Evolutionary conservation across 2,113 vertebrate genomes (phyloP).

Genomic region (Papio anubis): DNA sequence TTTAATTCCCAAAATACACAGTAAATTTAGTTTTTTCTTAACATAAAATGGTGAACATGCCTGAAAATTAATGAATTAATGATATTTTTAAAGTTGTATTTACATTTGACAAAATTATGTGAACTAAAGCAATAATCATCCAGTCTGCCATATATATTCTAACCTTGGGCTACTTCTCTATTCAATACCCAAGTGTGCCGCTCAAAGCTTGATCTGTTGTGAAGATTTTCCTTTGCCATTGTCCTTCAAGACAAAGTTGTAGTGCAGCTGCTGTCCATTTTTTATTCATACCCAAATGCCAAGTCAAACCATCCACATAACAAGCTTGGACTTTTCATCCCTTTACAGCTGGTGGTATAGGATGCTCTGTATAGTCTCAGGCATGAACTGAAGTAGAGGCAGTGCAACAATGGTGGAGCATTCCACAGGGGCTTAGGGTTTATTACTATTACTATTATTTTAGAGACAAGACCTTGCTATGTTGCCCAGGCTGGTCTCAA

Average conservation of each 20-base stretch:
- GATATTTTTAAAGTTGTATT: background rate
- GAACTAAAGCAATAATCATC: background rate
- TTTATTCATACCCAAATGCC: no score
- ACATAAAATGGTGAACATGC: background rate
- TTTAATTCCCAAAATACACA: background rate
- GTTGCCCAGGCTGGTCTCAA: no score
- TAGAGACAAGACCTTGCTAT: no score
- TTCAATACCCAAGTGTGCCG: background rate
- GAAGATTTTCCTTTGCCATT: background rate
- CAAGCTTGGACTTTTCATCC: rapidly evolving
- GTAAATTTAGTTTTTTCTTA: background rate
- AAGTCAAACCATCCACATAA: no score
- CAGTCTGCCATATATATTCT: background rate
- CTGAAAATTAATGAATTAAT: background rate
- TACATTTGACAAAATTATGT: background rate
- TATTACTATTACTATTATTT: no score
- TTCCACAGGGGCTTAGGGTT: no score
- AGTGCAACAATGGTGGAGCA: no score
- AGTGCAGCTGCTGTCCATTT: background rate
- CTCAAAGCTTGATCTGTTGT: background rate
- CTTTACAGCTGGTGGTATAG: background rate
- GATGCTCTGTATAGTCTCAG: background rate
- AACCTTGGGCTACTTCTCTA: background rate
- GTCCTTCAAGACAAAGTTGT: background rate
- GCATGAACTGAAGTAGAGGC: no score